phyloP scores from a whole-genome alignment of 2,797 vertebrate species.

The Antrozous pallidus region DNA sequence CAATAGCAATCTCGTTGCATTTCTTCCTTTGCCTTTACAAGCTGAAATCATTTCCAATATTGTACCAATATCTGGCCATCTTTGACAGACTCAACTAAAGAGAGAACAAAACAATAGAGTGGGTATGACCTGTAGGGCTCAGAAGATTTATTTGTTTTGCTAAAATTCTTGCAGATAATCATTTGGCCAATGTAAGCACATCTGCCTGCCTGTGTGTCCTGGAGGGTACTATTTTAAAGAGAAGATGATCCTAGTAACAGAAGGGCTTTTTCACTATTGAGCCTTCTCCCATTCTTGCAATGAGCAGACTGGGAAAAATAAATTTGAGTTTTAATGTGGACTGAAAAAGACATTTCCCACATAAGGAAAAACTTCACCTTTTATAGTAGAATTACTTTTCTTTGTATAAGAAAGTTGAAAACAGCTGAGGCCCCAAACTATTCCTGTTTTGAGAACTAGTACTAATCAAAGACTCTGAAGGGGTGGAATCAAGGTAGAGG shows the following conservation, averaged over 20 bases:
- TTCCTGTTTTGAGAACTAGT: background rate
- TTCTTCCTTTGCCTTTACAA: conserved; percentile 14
- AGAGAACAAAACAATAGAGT: background rate
- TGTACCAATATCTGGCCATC: background rate
- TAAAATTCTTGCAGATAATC: conserved; percentile 29
- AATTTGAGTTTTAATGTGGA: conserved; percentile 19
- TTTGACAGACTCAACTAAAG: background rate
- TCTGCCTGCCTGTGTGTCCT: background rate
- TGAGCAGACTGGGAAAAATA: background rate
- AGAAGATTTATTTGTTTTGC: conserved; percentile 57
- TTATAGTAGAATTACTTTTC: conserved; percentile 45
- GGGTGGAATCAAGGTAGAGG: background rate
- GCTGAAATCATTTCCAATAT: background rate
- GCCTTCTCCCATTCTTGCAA: background rate
- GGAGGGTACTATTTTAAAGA: conserved; percentile 38
- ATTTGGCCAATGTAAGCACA: background rate
- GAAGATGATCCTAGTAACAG: background rate
- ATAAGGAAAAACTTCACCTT: conserved; percentile 34
- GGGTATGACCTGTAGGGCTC: background rate
- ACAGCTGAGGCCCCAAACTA: background rate
- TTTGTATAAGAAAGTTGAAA: conserved; percentile 48
- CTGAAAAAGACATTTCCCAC: background rate
- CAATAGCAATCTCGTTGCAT: background rate
- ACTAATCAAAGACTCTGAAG: background rate
- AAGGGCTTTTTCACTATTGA: conserved; percentile 25